Conservation (phyloP, 2,113 vertebrate genomes). For the Saimiri boliviensis region DNA sequence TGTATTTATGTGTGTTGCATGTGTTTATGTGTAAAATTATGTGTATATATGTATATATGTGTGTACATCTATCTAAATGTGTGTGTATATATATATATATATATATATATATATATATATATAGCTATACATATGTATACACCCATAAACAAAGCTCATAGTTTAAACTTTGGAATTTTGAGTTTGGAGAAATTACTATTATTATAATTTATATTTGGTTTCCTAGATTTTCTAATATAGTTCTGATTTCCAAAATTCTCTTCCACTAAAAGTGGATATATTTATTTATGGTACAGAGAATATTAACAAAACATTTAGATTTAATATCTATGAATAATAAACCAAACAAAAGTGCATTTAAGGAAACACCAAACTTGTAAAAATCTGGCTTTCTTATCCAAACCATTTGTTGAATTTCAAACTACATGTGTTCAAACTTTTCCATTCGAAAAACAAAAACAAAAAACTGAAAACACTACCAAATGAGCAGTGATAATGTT, state of each 20-base stretch:
- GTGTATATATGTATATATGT: slow-evolving; percentile 49
- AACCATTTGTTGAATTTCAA: slow-evolving; percentile 48
- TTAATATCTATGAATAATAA: neutral
- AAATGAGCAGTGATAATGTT: slow-evolving; percentile 1
- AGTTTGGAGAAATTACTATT: slow-evolving; percentile 18
- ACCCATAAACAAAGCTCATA: slow-evolving; percentile 54
- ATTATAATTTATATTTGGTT: slow-evolving; percentile 48
- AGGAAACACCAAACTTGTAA: neutral
- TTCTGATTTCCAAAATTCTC: slow-evolving; percentile 55
- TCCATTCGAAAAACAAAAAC: neutral
- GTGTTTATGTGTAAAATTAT: neutral
- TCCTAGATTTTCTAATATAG: slow-evolving; percentile 20
- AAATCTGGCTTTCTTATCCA: slow-evolving; percentile 43
- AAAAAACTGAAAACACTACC: neutral
- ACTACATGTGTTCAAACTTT: slow-evolving; percentile 30
- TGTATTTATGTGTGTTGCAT: neutral
- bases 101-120: slow-evolving; percentile 44
- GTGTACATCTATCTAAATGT: slow-evolving; percentile 66
- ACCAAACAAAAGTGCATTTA: slow-evolving; percentile 31
- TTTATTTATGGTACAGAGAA: slow-evolving; percentile 47
- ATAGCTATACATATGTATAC: slow-evolving; percentile 57
- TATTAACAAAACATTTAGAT: neutral
- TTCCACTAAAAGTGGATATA: slow-evolving; percentile 43
- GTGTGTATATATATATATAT: slow-evolving; percentile 48
- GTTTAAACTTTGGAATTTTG: slow-evolving; percentile 58